phyloP scores from a whole-genome alignment of 2,888 invertebrate genomes.

The Meteorus colon region DNA sequence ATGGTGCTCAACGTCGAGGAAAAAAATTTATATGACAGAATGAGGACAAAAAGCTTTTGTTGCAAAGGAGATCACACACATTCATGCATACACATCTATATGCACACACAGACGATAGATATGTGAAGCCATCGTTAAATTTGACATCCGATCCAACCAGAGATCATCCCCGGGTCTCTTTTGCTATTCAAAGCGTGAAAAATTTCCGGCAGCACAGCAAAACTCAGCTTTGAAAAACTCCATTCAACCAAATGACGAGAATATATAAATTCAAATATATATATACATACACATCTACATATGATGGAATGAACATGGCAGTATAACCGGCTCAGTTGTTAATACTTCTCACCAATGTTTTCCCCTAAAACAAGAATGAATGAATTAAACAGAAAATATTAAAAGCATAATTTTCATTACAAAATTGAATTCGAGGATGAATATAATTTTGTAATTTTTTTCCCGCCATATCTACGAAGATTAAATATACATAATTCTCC shows the following conservation, averaged over 20 bases:
- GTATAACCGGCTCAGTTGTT: too few relatives aligned
- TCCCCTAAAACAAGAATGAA: too few relatives aligned
- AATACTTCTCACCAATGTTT: too few relatives aligned
- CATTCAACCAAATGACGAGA: slow-evolving; percentile 1
- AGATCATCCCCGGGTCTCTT: neutral
- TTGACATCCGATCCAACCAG: neutral
- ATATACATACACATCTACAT: neutral
- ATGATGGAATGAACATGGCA: neutral
- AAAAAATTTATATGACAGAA: neutral
- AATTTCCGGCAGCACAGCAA: neutral
- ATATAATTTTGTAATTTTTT: too few relatives aligned
- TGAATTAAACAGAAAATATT: too few relatives aligned
- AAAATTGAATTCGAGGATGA: too few relatives aligned
- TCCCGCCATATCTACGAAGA: too few relatives aligned
- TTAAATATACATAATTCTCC: too few relatives aligned
- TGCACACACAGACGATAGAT: neutral
- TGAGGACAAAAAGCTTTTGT: slow-evolving; percentile 15
- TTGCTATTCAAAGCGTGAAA: slow-evolving; percentile 18
- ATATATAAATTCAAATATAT: neutral
- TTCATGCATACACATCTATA: neutral
- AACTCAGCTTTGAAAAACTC: slow-evolving; percentile 3
- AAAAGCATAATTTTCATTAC: too few relatives aligned
- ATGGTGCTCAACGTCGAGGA: neutral
- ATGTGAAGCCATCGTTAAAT: neutral
- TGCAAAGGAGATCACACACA: neutral